phyloP scores from a whole-genome alignment of 2,888 invertebrate species.

The Epicampocera succincta region DNA sequence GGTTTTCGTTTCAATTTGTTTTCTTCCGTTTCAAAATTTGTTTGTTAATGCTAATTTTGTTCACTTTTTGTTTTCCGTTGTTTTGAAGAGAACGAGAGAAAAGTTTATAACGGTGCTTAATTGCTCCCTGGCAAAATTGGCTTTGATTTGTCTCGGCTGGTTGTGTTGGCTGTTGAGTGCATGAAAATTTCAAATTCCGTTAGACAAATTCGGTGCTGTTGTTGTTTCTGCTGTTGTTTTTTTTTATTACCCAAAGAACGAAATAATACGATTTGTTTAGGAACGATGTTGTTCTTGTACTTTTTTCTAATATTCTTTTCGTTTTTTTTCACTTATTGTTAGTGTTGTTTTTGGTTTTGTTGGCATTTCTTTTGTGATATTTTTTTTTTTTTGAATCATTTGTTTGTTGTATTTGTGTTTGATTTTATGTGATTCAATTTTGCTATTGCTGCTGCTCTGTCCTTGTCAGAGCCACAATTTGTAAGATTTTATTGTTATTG shows the following conservation, averaged over 20 bases:
- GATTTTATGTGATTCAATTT: constrained; percentile 42
- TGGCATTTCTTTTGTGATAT: constrained; percentile 5
- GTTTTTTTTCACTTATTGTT: not conserved
- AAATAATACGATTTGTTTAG: constrained; percentile 37
- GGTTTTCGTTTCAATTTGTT: not conserved
- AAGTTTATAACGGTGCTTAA: constrained; percentile 51
- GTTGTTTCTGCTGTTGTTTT: constrained; percentile 15
- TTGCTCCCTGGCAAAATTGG: constrained; percentile 57
- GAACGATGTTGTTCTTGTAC: constrained; percentile 22
- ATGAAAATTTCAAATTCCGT: constrained; percentile 36
- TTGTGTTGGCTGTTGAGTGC: constrained; percentile 33
- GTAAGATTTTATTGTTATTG: constrained; percentile 1
- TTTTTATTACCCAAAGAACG: constrained; percentile 28
- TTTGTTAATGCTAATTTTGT: not conserved
- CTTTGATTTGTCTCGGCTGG: constrained; percentile 44
- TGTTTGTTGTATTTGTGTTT: constrained; percentile 31
- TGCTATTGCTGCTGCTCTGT: constrained; percentile 8
- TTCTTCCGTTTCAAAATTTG: not conserved
- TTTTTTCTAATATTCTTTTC: not conserved
- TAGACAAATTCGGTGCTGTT: constrained; percentile 30
- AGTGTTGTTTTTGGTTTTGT: constrained; percentile 15
- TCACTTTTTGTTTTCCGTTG: not conserved
- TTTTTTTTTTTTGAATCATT: constrained; percentile 21
- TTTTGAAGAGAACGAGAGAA: constrained; percentile 14
- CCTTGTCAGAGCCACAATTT: constrained; percentile 17